These are phyloP conservation scores for Tyria jacobaeae DNA, from an alignment of 2,888 invertebrate species.

Conservation along the genomic window DNA sequence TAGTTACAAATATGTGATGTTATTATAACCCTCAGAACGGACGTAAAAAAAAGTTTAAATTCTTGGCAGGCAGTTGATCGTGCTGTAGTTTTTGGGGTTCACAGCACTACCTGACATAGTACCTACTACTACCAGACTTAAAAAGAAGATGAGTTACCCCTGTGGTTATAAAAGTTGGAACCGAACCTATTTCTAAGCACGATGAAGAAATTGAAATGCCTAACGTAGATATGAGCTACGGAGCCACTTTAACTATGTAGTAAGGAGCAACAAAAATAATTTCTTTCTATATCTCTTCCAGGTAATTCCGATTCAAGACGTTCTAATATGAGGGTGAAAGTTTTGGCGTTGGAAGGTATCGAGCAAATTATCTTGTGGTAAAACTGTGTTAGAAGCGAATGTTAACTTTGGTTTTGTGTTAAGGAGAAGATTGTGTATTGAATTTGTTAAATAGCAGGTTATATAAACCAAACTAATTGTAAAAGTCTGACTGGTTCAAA, in stretches of 20 bases:
- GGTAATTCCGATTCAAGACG: slow-evolving; percentile 37
- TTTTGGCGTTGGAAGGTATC: slow-evolving; percentile 42
- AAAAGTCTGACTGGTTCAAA: background rate
- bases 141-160: too few species aligned
- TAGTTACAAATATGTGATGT: too few species aligned
- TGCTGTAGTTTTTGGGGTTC: too few species aligned
- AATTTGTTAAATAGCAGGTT: background rate
- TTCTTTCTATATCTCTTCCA: slow-evolving; percentile 35
- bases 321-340: slow-evolving; percentile 33
- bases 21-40: too few species aligned
- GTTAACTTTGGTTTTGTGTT: slow-evolving; percentile 15
- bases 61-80: too few species aligned
- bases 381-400: slow-evolving; percentile 19
- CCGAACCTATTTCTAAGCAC: too few species aligned
- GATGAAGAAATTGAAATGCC: too few species aligned
- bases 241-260: background rate
- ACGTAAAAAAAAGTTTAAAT: too few species aligned
- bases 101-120: too few species aligned
- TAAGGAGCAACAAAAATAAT: background rate
- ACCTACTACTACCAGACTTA: too few species aligned
- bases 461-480: background rate
- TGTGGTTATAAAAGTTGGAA: too few species aligned
- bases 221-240: too few species aligned
- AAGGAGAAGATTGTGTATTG: background rate
- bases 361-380: slow-evolving; percentile 38